Conservation (phyloP, 2,113 vertebrate species). For the Callionymus lyra region DNA sequence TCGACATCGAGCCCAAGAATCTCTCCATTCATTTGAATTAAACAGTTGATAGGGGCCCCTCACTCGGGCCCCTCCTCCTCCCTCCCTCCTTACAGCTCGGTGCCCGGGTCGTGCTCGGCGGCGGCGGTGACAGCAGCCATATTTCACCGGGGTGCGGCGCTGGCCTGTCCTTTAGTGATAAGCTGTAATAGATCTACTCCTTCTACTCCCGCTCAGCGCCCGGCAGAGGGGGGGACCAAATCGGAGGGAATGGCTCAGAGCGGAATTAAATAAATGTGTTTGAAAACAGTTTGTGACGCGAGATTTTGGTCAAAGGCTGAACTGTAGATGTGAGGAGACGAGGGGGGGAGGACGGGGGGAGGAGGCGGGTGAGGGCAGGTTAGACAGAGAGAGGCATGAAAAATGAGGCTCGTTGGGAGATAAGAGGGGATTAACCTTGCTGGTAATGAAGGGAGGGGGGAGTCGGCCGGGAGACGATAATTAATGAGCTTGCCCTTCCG, state of each 20-base stretch:
- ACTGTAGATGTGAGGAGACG: conserved; percentile 5
- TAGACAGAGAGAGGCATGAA: conserved; percentile 62
- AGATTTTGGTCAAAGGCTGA: neutral
- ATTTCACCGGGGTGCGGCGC: conserved; percentile 73
- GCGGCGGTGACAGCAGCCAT: conserved; percentile 78
- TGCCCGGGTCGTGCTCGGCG: conserved; percentile 23
- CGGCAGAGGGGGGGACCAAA: neutral
- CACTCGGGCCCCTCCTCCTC: conserved; percentile 14
- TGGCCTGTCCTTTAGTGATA: conserved; percentile 82
- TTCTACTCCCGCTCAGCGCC: conserved; percentile 58
- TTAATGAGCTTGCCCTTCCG: conserved; percentile 83
- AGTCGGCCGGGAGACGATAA: conserved; percentile 54
- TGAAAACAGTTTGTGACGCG: too few species aligned
- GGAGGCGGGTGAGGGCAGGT: conserved; percentile 19
- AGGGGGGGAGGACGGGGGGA: conserved; percentile 19
- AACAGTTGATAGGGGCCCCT: conserved; percentile 16
- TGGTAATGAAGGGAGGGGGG: conserved; percentile 77
- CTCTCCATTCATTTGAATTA: conserved; percentile 58
- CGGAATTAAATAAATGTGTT: too few species aligned
- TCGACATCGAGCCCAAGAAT: conserved; percentile 59
- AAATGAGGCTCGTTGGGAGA: conserved; percentile 71
- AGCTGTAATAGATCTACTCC: conserved; percentile 89
- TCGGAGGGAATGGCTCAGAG: neutral
- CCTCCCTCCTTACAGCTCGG: conserved; percentile 23
- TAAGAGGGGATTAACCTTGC: conserved; percentile 84